Evolutionary conservation across 2,888 invertebrate genomes (phyloP).

Genomic region (Dioctria rufipes): DNA sequence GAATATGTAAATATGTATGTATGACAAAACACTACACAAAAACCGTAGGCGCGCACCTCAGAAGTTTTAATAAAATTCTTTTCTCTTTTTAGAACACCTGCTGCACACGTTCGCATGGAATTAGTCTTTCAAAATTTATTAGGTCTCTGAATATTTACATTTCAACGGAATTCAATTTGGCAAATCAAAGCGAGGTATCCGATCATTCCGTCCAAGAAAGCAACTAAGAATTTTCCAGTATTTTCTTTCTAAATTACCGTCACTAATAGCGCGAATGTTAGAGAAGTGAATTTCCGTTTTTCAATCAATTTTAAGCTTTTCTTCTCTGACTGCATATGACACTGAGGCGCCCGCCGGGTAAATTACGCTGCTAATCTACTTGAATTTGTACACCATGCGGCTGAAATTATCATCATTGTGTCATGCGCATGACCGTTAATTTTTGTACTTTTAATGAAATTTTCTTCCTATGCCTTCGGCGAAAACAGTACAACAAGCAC

Average conservation of each 20-base stretch:
- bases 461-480: background rate
- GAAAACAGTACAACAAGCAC: constrained; percentile 1
- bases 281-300: constrained; percentile 18
- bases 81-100: background rate
- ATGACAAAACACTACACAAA: background rate
- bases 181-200: background rate
- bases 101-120: constrained; percentile 17
- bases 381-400: constrained; percentile 11
- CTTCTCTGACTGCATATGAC: constrained; percentile 27
- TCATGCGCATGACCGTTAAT: constrained; percentile 35
- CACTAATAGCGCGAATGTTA: constrained; percentile 14
- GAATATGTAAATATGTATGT: background rate
- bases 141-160: background rate
- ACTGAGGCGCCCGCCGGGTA: background rate
- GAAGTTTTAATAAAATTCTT: background rate
- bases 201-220: constrained; percentile 25
- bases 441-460: constrained; percentile 13
- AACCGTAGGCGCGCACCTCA: background rate
- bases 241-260: constrained; percentile 3
- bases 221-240: constrained; percentile 21
- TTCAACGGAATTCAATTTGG: too few species aligned
- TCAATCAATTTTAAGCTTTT: constrained; percentile 33
- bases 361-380: constrained; percentile 20
- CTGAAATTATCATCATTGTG: constrained; percentile 12
- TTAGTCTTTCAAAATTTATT: background rate